These are phyloP conservation scores for Nebria brevicollis DNA, from an alignment of 2,888 invertebrate species.

Conservation along the genomic window DNA sequence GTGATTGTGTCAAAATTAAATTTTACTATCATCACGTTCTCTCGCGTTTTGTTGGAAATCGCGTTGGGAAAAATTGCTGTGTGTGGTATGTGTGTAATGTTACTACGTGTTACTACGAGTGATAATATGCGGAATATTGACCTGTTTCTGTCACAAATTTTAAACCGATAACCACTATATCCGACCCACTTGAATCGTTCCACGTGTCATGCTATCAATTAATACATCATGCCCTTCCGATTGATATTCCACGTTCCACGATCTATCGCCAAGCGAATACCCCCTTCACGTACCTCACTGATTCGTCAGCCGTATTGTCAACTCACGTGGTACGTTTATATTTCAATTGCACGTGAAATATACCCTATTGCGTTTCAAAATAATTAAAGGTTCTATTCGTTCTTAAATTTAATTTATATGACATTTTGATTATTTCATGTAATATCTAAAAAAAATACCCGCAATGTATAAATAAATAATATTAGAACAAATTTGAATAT, in stretches of 20 bases:
- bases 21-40: background rate
- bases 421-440: too few relatives aligned
- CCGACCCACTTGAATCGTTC: constrained; percentile 2
- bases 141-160: constrained; percentile 12
- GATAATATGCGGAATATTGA: background rate
- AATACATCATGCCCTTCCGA: constrained; percentile 15
- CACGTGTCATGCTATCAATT: constrained; percentile 30
- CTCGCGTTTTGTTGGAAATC: background rate
- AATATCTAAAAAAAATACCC: too few relatives aligned
- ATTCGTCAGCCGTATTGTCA: background rate
- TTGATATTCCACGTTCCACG: constrained; percentile 21
- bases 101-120: background rate
- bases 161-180: background rate
- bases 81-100: background rate
- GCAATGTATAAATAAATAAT: too few relatives aligned
- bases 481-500: too few relatives aligned
- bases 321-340: background rate
- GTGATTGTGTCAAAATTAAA: background rate
- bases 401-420: too few relatives aligned
- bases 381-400: background rate
- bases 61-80: background rate
- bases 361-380: background rate
- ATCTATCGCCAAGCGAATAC: constrained; percentile 12
- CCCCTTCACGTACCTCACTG: background rate
- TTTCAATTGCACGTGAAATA: background rate